Percentiles rank a stretch among this genome's conserved stretches.
phyloP scores from a whole-genome alignment of 2,797 vertebrate genomes.

The Enteromius thamalakanensis region DNA sequence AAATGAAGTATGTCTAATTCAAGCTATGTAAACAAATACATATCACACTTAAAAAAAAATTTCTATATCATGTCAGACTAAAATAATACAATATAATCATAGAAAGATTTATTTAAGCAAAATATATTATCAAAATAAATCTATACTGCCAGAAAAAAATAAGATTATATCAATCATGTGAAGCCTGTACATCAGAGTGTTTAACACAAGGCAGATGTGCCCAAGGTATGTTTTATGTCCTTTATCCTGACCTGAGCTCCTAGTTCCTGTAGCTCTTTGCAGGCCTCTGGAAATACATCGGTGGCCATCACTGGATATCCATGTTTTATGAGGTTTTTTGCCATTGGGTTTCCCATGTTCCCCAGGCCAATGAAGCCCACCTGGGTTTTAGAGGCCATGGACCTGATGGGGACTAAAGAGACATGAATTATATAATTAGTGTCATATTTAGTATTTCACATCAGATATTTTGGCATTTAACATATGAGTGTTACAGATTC shows the following conservation, averaged over 20 bases:
- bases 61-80: not conserved
- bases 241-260: constrained; percentile 87
- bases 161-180: constrained; percentile 2
- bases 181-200: not conserved
- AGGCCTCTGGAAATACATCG: constrained; percentile 96
- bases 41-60: not conserved
- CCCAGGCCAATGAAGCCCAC: constrained; percentile 97
- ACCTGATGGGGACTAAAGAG: constrained; percentile 85
- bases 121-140: too few species aligned
- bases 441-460: constrained; percentile 19
- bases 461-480: not conserved
- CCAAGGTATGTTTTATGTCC: not conserved
- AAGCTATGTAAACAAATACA: not conserved
- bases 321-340: constrained; percentile 94
- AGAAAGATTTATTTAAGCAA: not conserved
- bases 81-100: not conserved
- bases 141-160: not conserved
- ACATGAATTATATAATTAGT: constrained; percentile 12
- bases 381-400: constrained; percentile 95
- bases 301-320: constrained; percentile 94
- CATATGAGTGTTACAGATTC: not conserved
- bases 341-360: constrained; percentile 99
- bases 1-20: not conserved
- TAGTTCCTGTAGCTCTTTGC: constrained; percentile 92
- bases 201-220: not conserved